Percentiles rank a stretch among this genome's conserved stretches.
Conservation (phyloP, 2,797 vertebrate species). For the Protosalanx chinensis region DNA sequence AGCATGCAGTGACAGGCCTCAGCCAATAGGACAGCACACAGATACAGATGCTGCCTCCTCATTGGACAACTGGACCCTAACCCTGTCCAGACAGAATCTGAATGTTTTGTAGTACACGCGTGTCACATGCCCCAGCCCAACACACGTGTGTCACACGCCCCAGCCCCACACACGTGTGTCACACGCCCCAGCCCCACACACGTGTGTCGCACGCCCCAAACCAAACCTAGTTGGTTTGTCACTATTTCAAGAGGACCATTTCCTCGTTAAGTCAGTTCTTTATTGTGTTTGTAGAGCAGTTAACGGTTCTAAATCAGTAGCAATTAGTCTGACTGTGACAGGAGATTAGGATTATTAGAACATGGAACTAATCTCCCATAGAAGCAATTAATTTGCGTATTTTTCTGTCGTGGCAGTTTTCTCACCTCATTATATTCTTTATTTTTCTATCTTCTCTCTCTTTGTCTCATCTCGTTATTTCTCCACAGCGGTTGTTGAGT, state of each 20-base stretch:
- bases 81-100: constrained; percentile 1
- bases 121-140: too few relatives aligned
- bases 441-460: not conserved
- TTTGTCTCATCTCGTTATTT: not conserved
- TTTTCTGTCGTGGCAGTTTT: not conserved
- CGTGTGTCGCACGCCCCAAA: too few relatives aligned
- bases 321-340: not conserved
- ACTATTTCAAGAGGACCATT: too few relatives aligned
- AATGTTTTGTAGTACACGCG: constrained; percentile 5
- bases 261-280: not conserved
- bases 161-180: too few relatives aligned
- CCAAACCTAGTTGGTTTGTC: too few relatives aligned
- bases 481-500: not conserved
- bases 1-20: constrained; percentile 49
- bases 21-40: constrained; percentile 20
- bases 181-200: too few relatives aligned
- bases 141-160: too few relatives aligned
- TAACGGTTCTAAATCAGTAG: not conserved
- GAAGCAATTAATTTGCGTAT: not conserved
- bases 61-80: constrained; percentile 26
- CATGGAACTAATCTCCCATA: not conserved
- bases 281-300: too few relatives aligned
- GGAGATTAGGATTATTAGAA: not conserved
- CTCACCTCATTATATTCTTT: not conserved
- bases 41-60: not conserved